Conservation (phyloP, 1,140 invertebrate species). For the Schlechtendalia chinensis region DNA sequence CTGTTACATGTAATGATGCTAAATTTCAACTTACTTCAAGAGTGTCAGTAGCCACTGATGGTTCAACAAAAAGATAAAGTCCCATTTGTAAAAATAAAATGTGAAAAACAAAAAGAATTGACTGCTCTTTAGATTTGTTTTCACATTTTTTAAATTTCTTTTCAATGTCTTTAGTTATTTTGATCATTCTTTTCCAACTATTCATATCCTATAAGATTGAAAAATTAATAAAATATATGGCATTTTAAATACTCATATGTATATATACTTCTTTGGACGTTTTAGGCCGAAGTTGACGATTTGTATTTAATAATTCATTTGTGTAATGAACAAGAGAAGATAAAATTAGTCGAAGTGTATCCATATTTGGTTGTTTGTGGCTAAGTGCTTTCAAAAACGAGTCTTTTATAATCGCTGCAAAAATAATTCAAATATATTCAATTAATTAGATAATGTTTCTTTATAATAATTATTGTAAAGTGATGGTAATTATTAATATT, state of each 20-base stretch:
- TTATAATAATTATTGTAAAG: background rate
- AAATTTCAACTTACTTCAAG: slow-evolving; percentile 18
- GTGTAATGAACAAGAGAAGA: slow-evolving; percentile 42
- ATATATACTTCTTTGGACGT: slow-evolving; percentile 39
- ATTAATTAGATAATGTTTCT: background rate
- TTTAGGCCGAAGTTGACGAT: slow-evolving; percentile 12
- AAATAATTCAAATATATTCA: background rate
- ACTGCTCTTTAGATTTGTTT: slow-evolving; percentile 42
- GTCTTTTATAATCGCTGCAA: slow-evolving; percentile 43
- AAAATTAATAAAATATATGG: background rate
- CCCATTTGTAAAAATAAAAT: slow-evolving; percentile 46
- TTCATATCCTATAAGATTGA: slow-evolving; percentile 16
- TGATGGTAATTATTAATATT: background rate
- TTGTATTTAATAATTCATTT: slow-evolving; percentile 18
- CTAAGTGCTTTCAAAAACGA: slow-evolving; percentile 50
- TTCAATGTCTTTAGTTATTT: slow-evolving; percentile 45
- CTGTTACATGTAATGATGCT: background rate
- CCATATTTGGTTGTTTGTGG: slow-evolving; percentile 47
- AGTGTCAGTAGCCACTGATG: slow-evolving; percentile 37
- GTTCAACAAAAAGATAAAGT: slow-evolving; percentile 49
- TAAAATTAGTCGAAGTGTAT: slow-evolving; percentile 38
- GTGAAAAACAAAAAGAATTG: slow-evolving; percentile 49
- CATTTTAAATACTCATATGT: background rate
- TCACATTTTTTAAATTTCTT: slow-evolving; percentile 43
- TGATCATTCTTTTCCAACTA: slow-evolving; percentile 43